Evolutionary conservation across 2,113 vertebrate genomes (phyloP).

Genomic region (Plotosus lineatus): DNA sequence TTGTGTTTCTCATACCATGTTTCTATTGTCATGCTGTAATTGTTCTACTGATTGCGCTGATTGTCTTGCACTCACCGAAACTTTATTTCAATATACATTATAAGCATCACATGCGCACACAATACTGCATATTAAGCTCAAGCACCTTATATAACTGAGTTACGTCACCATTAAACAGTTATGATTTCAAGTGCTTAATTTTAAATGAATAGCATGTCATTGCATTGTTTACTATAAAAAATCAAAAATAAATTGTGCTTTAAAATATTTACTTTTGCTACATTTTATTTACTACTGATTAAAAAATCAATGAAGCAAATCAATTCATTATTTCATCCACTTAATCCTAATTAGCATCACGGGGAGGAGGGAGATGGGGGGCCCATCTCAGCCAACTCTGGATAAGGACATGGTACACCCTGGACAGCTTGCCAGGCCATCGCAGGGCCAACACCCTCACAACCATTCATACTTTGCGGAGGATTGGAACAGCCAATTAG

Average conservation of each 20-base stretch:
- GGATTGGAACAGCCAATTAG: no score
- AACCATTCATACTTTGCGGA: no score
- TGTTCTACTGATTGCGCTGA: slow-evolving; percentile 20
- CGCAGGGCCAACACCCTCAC: no score
- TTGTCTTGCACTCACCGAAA: slow-evolving; percentile 4
- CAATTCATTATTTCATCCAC: no score
- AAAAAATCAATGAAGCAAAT: background rate
- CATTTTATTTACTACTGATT: background rate
- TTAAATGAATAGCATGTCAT: background rate
- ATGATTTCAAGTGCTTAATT: slow-evolving; percentile 13
- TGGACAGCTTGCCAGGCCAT: no score
- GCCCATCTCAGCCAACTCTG: no score
- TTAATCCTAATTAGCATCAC: no score
- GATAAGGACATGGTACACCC: no score
- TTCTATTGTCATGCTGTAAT: slow-evolving; percentile 21
- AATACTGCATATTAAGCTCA: background rate
- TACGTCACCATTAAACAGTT: slow-evolving; percentile 2
- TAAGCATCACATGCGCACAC: background rate
- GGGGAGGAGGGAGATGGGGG: no score
- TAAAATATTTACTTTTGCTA: background rate
- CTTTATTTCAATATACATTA: slow-evolving; percentile 5
- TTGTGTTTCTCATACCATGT: slow-evolving; percentile 20
- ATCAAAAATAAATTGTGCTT: background rate
- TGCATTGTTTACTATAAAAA: background rate
- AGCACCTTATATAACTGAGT: background rate